Conservation (phyloP, 2,888 invertebrate species). For the Agrochola lota region DNA sequence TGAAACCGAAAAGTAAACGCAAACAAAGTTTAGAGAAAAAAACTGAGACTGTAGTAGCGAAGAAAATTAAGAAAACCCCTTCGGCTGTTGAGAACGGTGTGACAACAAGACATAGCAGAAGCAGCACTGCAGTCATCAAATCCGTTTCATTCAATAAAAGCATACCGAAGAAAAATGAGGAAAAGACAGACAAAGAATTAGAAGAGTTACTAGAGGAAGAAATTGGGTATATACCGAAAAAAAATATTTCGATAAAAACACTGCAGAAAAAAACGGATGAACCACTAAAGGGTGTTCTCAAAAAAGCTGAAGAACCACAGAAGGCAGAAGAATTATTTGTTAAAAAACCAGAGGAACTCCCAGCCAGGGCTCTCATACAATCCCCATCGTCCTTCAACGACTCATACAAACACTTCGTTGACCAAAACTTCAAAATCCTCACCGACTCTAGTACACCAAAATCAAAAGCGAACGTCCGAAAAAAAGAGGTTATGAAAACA, state of each 20-base stretch:
- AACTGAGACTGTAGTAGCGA: constrained; percentile 21
- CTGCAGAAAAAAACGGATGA: background rate
- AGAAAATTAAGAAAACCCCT: constrained; percentile 12
- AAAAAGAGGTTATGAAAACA: constrained; percentile 75
- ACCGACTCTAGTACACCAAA: constrained; percentile 25
- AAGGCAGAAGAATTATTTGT: background rate
- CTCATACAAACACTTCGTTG: constrained; percentile 80
- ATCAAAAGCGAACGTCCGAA: constrained; percentile 39
- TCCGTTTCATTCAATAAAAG: constrained; percentile 25
- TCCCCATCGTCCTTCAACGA: constrained; percentile 80
- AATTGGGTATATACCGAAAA: background rate
- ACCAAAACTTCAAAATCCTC: constrained; percentile 65
- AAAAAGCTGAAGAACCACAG: constrained; percentile 2
- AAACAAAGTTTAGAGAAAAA: constrained; percentile 42
- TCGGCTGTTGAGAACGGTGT: constrained; percentile 41
- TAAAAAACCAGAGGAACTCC: constrained; percentile 14
- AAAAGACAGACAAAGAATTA: constrained; percentile 3
- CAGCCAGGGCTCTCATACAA: constrained; percentile 31
- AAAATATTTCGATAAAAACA: background rate
- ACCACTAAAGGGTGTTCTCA: background rate
- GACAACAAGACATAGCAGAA: constrained; percentile 31
- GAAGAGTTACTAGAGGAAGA: constrained; percentile 15
- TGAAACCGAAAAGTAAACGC: constrained; percentile 44
- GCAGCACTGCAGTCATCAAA: constrained; percentile 14
- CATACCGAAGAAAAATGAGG: background rate